phyloP scores from a whole-genome alignment of 2,113 vertebrate species.

The Atlantisia rogersi region DNA sequence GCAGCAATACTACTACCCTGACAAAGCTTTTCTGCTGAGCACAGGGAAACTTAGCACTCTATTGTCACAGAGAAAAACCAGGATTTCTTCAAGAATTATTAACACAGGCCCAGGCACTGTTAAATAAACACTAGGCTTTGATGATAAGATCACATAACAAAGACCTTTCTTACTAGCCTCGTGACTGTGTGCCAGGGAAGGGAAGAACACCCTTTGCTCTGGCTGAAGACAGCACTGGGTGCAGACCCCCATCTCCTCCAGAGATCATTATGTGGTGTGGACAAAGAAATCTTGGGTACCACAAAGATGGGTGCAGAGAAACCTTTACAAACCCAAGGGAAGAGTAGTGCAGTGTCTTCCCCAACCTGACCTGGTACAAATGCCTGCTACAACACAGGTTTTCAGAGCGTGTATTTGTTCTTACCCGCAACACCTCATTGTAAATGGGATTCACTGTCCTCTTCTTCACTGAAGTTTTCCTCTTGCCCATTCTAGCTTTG shows the following conservation, averaged over 20 bases:
- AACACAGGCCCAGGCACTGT: neutral
- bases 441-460: conserved; percentile 74
- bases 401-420: neutral
- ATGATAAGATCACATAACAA: neutral
- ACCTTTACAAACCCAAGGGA: neutral
- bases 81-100: neutral
- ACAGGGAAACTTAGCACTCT: neutral
- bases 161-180: neutral
- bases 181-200: neutral
- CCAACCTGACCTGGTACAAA: neutral
- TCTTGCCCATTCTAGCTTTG: conserved; percentile 78
- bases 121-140: neutral
- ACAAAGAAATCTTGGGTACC: neutral
- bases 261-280: neutral
- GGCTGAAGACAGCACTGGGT: neutral
- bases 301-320: neutral
- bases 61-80: neutral
- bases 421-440: conserved; percentile 75
- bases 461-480: conserved; percentile 76
- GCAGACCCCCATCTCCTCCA: neutral
- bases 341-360: neutral
- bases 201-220: neutral
- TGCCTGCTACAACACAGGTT: neutral
- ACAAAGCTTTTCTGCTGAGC: neutral
- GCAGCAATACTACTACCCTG: neutral